Percentiles rank a stretch among this genome's conserved stretches.
phyloP scores from a whole-genome alignment of 1,140 invertebrate genomes.

The Lasioglossum albipes region DNA sequence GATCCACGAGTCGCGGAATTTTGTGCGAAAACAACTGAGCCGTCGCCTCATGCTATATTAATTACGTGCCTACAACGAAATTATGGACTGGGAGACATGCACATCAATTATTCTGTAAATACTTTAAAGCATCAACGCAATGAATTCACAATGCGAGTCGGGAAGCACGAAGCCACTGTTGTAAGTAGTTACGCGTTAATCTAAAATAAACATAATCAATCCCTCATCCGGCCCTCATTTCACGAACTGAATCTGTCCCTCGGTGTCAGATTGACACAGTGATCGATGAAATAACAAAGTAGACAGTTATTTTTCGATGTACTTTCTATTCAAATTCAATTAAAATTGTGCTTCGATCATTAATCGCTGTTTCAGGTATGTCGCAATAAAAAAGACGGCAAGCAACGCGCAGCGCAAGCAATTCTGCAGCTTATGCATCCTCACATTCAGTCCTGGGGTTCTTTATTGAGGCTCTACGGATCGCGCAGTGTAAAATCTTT shows the following conservation, averaged over 20 bases:
- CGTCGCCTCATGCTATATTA: conserved; percentile 95
- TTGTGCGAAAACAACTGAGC: conserved; percentile 96
- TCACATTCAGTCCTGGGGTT: conserved; percentile 97
- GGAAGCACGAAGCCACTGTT: conserved; percentile 93
- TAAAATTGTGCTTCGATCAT: not conserved
- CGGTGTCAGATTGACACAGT: too few species aligned
- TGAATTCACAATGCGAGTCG: conserved; percentile 96
- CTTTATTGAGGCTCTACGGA: conserved; percentile 94
- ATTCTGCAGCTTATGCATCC: conserved; percentile 95
- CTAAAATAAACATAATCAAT: not conserved
- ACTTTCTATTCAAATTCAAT: too few species aligned
- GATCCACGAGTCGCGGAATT: conserved; percentile 96
- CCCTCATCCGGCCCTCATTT: too few species aligned
- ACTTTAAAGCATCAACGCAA: conserved; percentile 95
- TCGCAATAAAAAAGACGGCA: conserved; percentile 98
- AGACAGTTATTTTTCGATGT: too few species aligned
- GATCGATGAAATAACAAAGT: too few species aligned
- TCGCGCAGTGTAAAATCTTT: conserved; percentile 94
- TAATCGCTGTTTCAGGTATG: conserved; percentile 80
- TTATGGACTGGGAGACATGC: conserved; percentile 93
- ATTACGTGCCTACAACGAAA: conserved; percentile 95
- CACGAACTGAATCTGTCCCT: too few species aligned
- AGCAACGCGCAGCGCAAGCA: conserved; percentile 97
- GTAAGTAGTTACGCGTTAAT: conserved; percentile 64
- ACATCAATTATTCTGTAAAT: conserved; percentile 93